Evolutionary conservation across 2,888 invertebrate genomes (phyloP).

Genomic region (Pharmacophagus antenor): DNA sequence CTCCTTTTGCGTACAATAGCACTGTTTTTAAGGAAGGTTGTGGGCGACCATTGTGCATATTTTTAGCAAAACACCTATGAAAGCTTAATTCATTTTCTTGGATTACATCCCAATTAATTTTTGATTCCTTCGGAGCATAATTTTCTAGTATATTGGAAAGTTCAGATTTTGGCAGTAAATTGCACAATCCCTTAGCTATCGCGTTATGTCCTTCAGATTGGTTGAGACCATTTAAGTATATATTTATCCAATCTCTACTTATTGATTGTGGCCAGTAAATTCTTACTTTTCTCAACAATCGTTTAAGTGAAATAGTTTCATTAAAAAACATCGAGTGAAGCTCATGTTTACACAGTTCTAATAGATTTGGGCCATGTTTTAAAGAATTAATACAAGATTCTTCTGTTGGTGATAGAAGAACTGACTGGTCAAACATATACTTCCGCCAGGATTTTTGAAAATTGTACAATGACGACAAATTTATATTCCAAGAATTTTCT

Average conservation of each 20-base stretch:
- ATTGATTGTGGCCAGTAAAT: slow-evolving; percentile 56
- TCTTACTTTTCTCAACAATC: slow-evolving; percentile 51
- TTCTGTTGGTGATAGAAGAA: slow-evolving; percentile 48
- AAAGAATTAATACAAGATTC: slow-evolving; percentile 56
- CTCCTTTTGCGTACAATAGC: slow-evolving; percentile 58
- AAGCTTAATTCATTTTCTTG: slow-evolving; percentile 52
- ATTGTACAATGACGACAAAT: slow-evolving; percentile 50
- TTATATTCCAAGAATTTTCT: slow-evolving; percentile 43
- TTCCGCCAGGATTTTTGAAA: slow-evolving; percentile 59
- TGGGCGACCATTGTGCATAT: slow-evolving; percentile 62
- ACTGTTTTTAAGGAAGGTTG: slow-evolving; percentile 52
- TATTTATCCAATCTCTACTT: slow-evolving; percentile 44
- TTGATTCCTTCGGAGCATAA: slow-evolving; percentile 51
- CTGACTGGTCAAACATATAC: slow-evolving; percentile 57
- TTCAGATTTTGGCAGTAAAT: slow-evolving; percentile 43
- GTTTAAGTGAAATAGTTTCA: slow-evolving; percentile 43
- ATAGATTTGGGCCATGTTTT: slow-evolving; percentile 56
- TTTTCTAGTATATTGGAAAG: slow-evolving; percentile 47
- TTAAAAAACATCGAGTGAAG: slow-evolving; percentile 43
- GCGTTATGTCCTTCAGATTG: slow-evolving; percentile 46
- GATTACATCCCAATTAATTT: slow-evolving; percentile 53
- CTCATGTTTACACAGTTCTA: slow-evolving; percentile 42
- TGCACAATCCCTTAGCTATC: slow-evolving; percentile 49
- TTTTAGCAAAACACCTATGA: slow-evolving; percentile 56
- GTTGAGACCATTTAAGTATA: slow-evolving; percentile 44